phyloP scores from a whole-genome alignment of 2,113 vertebrate genomes.

The Pterocles gutturalis region DNA sequence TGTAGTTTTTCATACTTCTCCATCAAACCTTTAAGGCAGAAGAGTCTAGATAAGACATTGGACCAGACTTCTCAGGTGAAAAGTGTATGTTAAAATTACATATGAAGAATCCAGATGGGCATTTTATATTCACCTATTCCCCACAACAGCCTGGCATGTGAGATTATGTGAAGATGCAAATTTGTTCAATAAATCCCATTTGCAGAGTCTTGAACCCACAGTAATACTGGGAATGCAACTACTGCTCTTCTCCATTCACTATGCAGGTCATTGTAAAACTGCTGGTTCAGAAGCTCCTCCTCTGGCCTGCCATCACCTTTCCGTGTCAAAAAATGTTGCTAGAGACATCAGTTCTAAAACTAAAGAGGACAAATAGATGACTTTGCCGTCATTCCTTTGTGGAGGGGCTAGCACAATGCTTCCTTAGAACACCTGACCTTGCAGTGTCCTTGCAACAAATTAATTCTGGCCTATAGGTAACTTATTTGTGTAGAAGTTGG shows the following conservation, averaged over 20 bases:
- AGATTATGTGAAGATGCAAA: not conserved
- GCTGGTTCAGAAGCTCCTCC: slow-evolving; percentile 38
- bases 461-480: slow-evolving; percentile 63
- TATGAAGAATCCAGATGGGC: slow-evolving; percentile 23
- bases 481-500: slow-evolving; percentile 61
- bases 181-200: slow-evolving; percentile 23
- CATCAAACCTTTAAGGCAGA: slow-evolving; percentile 22
- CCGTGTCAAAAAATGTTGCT: slow-evolving; percentile 52
- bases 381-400: slow-evolving; percentile 4
- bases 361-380: slow-evolving; percentile 25
- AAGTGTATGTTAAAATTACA: slow-evolving; percentile 3
- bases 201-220: slow-evolving; percentile 24
- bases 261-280: slow-evolving; percentile 48
- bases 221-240: not conserved
- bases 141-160: not conserved
- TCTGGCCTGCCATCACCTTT: slow-evolving; percentile 32
- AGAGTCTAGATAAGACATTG: slow-evolving; percentile 8
- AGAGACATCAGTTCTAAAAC: slow-evolving; percentile 39
- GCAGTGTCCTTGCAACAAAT: slow-evolving; percentile 46
- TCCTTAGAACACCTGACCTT: slow-evolving; percentile 34
- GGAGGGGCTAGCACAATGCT: not conserved
- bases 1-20: slow-evolving; percentile 5
- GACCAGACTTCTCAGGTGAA: slow-evolving; percentile 17
- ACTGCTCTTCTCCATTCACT: not conserved
- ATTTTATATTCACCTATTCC: slow-evolving; percentile 18